phyloP scores from a whole-genome alignment of 1,140 invertebrate genomes.

The Drosophila bocqueti region DNA sequence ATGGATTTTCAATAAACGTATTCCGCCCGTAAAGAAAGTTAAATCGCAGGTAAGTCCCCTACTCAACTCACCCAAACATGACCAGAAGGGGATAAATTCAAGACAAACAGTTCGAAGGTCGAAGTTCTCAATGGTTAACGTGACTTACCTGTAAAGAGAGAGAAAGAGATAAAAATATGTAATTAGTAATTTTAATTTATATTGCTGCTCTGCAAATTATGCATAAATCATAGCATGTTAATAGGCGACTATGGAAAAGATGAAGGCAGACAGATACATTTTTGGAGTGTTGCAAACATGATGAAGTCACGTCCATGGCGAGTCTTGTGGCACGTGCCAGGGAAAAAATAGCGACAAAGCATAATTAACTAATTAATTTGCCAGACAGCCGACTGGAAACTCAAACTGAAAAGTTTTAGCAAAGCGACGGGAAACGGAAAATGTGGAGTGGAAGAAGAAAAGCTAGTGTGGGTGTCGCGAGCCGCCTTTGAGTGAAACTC shows the following conservation, averaged over 20 bases:
- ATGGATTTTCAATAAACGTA: constrained; percentile 38
- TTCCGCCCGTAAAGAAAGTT: constrained; percentile 24
- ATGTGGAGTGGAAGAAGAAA: neutral
- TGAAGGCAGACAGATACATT: constrained; percentile 31
- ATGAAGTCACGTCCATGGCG: constrained; percentile 60
- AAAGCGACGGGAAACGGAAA: constrained; percentile 11
- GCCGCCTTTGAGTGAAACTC: constrained; percentile 22
- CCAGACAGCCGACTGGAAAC: constrained; percentile 32
- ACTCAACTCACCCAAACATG: constrained; percentile 32
- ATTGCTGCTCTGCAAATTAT: constrained; percentile 11
- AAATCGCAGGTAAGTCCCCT: constrained; percentile 12
- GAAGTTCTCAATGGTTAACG: constrained; percentile 19
- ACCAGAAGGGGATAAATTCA: constrained; percentile 10
- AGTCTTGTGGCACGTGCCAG: constrained; percentile 53
- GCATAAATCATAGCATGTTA: constrained; percentile 51
- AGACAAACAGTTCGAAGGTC: constrained; percentile 14
- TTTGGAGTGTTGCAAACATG: constrained; percentile 50
- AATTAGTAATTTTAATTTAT: constrained; percentile 15
- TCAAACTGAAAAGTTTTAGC: constrained; percentile 45
- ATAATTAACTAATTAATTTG: constrained; percentile 79
- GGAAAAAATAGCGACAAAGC: constrained; percentile 51
- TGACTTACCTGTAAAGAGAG: constrained; percentile 50
- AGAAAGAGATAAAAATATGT: neutral
- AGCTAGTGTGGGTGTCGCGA: constrained; percentile 2
- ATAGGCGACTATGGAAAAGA: constrained; percentile 46